Evolutionary conservation across 2,113 vertebrate genomes (phyloP).

Genomic region (Arothron firmamentum): DNA sequence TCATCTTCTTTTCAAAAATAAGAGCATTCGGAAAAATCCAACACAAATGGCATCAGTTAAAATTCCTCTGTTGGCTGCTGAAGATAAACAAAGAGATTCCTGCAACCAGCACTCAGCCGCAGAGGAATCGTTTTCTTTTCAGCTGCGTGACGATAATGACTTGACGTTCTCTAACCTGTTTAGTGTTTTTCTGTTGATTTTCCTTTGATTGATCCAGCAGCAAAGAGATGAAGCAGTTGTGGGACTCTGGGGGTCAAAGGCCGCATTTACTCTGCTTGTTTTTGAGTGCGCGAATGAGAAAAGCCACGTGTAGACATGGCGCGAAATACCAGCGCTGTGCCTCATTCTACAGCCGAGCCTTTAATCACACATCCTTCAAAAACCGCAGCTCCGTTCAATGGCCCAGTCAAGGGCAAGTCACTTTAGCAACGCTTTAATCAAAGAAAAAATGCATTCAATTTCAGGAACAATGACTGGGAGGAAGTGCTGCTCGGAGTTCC

Average conservation of each 20-base stretch:
- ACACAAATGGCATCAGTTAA: not conserved
- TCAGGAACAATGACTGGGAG: slow-evolving; percentile 27
- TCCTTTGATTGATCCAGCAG: not conserved
- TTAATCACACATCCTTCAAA: slow-evolving; percentile 56
- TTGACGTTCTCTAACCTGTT: too few relatives aligned
- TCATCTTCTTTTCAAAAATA: not conserved
- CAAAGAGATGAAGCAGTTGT: slow-evolving; percentile 7
- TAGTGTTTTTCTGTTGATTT: too few relatives aligned
- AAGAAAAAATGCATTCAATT: slow-evolving; percentile 58
- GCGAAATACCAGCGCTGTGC: slow-evolving; percentile 34
- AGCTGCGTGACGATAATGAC: too few relatives aligned
- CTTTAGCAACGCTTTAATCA: slow-evolving; percentile 56
- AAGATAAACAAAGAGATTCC: slow-evolving; percentile 12
- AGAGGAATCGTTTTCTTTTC: slow-evolving; percentile 16
- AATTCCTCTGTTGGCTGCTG: too few relatives aligned
- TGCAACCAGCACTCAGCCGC: slow-evolving; percentile 3
- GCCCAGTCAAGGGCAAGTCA: slow-evolving; percentile 61
- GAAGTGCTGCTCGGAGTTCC: slow-evolving; percentile 10
- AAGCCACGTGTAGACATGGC: slow-evolving; percentile 20
- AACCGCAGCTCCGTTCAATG: slow-evolving; percentile 39
- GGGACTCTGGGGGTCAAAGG: not conserved
- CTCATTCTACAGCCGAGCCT: slow-evolving; percentile 29
- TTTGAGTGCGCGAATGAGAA: slow-evolving; percentile 25
- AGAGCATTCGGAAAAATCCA: not conserved
- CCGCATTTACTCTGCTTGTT: slow-evolving; percentile 4